These are phyloP conservation scores for Oligia latruncula DNA, from an alignment of 2,888 invertebrate species.

Conservation along the genomic window DNA sequence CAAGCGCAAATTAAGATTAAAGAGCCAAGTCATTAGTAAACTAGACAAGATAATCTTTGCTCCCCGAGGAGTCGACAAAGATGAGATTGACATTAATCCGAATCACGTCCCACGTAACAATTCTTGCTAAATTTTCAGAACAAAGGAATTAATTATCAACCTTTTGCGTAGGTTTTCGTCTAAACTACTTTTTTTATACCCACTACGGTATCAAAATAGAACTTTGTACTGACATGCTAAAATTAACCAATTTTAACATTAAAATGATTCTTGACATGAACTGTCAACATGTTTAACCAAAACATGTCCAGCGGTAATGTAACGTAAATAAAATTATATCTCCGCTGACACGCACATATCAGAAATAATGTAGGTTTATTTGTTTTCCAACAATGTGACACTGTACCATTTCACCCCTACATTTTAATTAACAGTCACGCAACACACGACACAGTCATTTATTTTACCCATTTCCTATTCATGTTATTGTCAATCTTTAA, in stretches of 20 bases:
- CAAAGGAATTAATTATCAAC: conserved; percentile 2
- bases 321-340: conserved; percentile 33
- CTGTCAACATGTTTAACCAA: conserved; percentile 31
- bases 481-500: conserved; percentile 36
- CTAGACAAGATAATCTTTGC: conserved; percentile 22
- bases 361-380: conserved; percentile 1
- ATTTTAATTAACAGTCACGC: conserved; percentile 52
- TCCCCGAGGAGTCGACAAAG: conserved; percentile 5
- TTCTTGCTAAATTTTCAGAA: background rate
- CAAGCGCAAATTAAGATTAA: conserved; percentile 16
- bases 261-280: conserved; percentile 18
- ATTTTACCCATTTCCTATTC: conserved; percentile 28
- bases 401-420: conserved; percentile 31
- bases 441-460: conserved; percentile 43
- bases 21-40: conserved; percentile 18
- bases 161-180: conserved; percentile 15
- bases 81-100: conserved; percentile 23
- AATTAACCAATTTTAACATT: conserved; percentile 20
- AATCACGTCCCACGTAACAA: background rate
- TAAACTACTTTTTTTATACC: conserved; percentile 6
- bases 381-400: conserved; percentile 34
- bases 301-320: conserved; percentile 16
- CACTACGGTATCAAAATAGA: background rate
- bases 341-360: conserved; percentile 22
- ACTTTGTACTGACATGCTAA: conserved; percentile 21